Evolutionary conservation across 2,797 vertebrate genomes (phyloP), one percentile per base, ranked within the genome.

Genomic region (Vireo griseus): DNA sequence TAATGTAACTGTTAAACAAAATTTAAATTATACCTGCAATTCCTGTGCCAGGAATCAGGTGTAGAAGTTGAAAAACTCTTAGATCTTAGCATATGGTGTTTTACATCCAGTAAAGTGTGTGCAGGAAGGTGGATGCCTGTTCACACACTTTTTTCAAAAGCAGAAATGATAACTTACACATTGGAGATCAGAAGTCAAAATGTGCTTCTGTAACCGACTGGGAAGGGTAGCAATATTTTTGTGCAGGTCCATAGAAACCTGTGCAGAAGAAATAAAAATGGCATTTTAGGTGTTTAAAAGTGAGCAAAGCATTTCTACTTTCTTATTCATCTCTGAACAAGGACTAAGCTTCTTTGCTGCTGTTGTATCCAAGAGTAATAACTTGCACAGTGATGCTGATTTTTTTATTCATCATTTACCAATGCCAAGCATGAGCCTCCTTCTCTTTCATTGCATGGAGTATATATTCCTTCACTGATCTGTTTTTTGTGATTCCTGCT

Each of bases 101-200:
- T 13, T 1, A 6, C 3, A 42, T 13, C 44, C 5, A 35, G 9
- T 20, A 5, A 20, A 44, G 8, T 5, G 9, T 37, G 37, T 42
- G 26, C 14, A 51, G 21, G 29, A 25, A 33, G 17, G 33, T 16
- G 8, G 31, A 28, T 77, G 31, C 6, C 39, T 48, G 20, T 39
- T 63, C 13, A 57, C 4, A 37, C 5, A 17, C 9, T 47, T 37
- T 19, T 42, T 44, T 73, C 26, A 13, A 63, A 61, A 82, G 13
- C 11, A 52, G 7, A 52, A 73, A 11, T 24, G 0, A 8, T 33
- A 5, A n/a, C 12, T 76, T 45, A 17, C 4, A 31, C 39, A 11
- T n/a, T 62, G 44, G 48, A 42, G 47, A 51, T 24, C 20, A 69
- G 17, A 83, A 71, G 22, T 47, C 24, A 57, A 39, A 63, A n/a